Evolutionary conservation across 2,113 vertebrate species (phyloP).

Genomic region (Anser brachyrhynchus): DNA sequence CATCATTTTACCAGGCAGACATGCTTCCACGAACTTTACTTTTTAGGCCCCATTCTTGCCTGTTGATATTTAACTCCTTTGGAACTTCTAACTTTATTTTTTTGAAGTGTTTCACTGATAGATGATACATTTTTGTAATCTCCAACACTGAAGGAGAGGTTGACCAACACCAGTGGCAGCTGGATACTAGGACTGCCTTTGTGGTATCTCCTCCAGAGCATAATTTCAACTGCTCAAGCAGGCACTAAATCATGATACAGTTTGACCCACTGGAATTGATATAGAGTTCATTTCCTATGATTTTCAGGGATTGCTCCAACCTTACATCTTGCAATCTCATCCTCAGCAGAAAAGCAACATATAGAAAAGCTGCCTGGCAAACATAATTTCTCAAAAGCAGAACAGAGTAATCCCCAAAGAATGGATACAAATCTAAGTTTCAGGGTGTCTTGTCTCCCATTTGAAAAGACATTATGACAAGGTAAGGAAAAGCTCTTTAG

Average conservation of each 20-base stretch:
- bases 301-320: neutral
- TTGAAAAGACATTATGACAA: neutral
- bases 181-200: neutral
- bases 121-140: neutral
- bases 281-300: neutral
- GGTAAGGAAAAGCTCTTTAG: neutral
- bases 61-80: neutral
- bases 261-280: neutral
- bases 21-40: neutral
- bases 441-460: neutral
- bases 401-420: neutral
- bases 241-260: neutral
- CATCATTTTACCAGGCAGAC: neutral
- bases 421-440: neutral
- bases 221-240: neutral
- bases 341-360: neutral
- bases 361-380: neutral
- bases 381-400: neutral
- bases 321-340: neutral
- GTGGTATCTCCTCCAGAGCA: neutral
- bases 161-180: neutral
- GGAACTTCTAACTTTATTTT: neutral
- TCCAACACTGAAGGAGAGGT: accelerated
- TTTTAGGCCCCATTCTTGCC: neutral
- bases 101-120: neutral